Base-by-base conservation (phyloP, 2,113 vertebrate species). In the Equus przewalskii region DNA sequence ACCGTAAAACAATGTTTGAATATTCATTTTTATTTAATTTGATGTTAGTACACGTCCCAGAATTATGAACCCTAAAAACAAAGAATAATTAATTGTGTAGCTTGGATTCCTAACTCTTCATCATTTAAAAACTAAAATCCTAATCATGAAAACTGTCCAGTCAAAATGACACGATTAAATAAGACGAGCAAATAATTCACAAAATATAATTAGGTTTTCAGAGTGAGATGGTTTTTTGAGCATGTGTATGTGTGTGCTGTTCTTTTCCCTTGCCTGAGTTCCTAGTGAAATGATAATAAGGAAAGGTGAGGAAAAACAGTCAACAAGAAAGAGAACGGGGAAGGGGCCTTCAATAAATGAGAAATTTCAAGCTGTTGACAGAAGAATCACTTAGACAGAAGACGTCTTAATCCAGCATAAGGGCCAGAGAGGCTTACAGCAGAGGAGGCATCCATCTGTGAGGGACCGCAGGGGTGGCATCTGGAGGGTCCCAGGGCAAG, bases 11-110 rank as follows among this genome's bases (percentile, higher is more conserved):
- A 93, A 28, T 12, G 65, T 75, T 62, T 75, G 49, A 44, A 82
- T 78, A 24, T 64, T 70, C 15, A 60, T 70, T 91, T 86, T 94
- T 84, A 41, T 84, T 85, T 78, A 79, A 73, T 80, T 9, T 76
- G 6, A 79, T 76, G 1, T 89, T 85, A 91, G 30, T 21, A 22
- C 6, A n/a, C 72, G 15, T 30, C 2, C 16, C 2, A 89, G 28
- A 89, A 67, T 93, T 90, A 56, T 58, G 3, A 78, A 46, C 26
- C 21, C 1, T 64, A 18, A 86, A 86, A 67, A 36, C 6, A 5
- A 72, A 79, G 18, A 86, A 26, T n/a, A 83, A 89, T 54, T 78
- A n/a, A 81, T 84, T 76, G 51, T 82, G 3, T 51, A 64, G 3
- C n/a, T 80, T 81, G 2, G 12, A 76, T 51, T 65, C 24, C 49